phyloP scores from a whole-genome alignment of 1,140 invertebrate genomes.

The Ceratosolen solmsi region DNA sequence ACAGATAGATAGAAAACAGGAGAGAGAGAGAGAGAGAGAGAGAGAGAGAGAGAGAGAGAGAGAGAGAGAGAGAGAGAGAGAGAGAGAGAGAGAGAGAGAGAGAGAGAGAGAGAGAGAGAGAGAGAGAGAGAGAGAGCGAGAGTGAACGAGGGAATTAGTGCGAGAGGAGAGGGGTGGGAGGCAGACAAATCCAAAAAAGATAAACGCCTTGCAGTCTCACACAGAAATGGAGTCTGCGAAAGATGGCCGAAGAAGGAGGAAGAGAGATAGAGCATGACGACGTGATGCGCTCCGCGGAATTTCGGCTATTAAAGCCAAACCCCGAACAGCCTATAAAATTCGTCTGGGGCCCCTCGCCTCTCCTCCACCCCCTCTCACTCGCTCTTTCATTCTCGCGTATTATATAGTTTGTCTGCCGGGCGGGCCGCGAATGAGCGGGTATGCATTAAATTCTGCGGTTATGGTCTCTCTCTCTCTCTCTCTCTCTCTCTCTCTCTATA shows the following conservation, averaged over 20 bases:
- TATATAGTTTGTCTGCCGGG: slow-evolving; percentile 62
- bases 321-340: slow-evolving; percentile 73
- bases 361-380: slow-evolving; percentile 11
- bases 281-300: slow-evolving; percentile 54
- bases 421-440: slow-evolving; percentile 54
- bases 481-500: neutral
- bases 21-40: neutral
- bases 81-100: neutral
- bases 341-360: slow-evolving; percentile 62
- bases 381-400: slow-evolving; percentile 22
- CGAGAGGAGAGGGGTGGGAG: neutral
- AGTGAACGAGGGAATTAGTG: too few species aligned
- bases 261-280: slow-evolving; percentile 18
- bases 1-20: too few species aligned
- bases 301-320: slow-evolving; percentile 71
- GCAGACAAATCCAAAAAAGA: slow-evolving; percentile 13
- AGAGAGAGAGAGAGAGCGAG: neutral
- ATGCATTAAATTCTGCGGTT: slow-evolving; percentile 68
- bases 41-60: neutral
- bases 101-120: neutral
- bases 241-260: slow-evolving; percentile 12
- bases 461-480: slow-evolving; percentile 50
- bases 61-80: neutral
- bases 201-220: slow-evolving; percentile 43
- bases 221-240: slow-evolving; percentile 34